Evolutionary conservation across 2,888 invertebrate species (phyloP).

Genomic region (Sphaeridia pumilis): DNA sequence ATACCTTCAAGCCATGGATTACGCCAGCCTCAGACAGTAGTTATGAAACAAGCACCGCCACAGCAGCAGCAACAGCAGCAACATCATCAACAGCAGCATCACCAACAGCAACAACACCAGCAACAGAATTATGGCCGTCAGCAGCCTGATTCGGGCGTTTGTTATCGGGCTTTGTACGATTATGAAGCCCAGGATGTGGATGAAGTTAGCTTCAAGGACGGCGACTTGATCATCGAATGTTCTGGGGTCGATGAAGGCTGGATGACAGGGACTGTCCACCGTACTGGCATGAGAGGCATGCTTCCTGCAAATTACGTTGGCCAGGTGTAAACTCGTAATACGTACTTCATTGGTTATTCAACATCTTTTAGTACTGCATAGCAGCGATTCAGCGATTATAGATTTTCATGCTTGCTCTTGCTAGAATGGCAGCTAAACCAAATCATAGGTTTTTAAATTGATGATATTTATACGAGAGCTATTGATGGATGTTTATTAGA

Average conservation of each 20-base stretch:
- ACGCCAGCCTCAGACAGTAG: too few relatives aligned
- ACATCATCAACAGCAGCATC: constrained; percentile 31
- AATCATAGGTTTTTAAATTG: too few relatives aligned
- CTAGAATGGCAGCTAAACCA: too few relatives aligned
- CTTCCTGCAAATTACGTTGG: constrained; percentile 97
- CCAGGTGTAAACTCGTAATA: constrained; percentile 49
- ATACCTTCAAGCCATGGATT: background rate
- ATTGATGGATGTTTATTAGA: too few relatives aligned
- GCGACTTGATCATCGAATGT: constrained; percentile 87
- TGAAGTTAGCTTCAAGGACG: constrained; percentile 88
- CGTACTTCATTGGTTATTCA: too few relatives aligned
- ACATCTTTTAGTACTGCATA: too few relatives aligned
- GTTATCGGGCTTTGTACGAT: constrained; percentile 89
- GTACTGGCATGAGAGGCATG: constrained; percentile 92
- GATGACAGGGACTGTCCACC: constrained; percentile 94
- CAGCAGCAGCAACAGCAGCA: constrained; percentile 17
- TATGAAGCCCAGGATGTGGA: constrained; percentile 95
- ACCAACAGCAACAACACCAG: constrained; percentile 15
- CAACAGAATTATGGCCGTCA: too few relatives aligned
- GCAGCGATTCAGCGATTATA: too few relatives aligned
- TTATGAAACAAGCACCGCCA: too few relatives aligned
- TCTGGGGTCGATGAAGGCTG: constrained; percentile 93
- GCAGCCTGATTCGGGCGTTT: constrained; percentile 13
- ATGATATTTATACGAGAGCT: too few relatives aligned
- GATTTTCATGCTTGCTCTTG: too few relatives aligned